Evolutionary conservation across 1,140 invertebrate genomes (phyloP).

Genomic region (Heliconius congener): DNA sequence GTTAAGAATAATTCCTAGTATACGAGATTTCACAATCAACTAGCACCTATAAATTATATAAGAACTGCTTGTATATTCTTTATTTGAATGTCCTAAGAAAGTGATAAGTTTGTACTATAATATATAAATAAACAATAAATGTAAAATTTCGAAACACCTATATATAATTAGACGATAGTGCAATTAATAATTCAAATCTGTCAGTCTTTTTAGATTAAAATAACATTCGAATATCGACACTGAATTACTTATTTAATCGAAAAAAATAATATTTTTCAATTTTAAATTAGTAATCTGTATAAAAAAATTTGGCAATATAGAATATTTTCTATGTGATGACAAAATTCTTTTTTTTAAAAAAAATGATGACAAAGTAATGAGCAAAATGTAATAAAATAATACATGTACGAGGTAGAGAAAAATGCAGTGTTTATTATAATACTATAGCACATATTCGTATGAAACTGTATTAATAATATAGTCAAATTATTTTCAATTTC

Average conservation of each 20-base stretch:
- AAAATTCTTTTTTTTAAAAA: too few relatives aligned
- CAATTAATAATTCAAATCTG: neutral
- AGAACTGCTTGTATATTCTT: conserved; percentile 26
- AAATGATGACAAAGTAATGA: neutral
- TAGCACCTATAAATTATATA: conserved; percentile 69
- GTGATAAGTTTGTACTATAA: conserved; percentile 25
- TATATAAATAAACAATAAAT: conserved; percentile 30
- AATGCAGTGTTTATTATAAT: conserved; percentile 18
- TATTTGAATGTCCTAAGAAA: neutral
- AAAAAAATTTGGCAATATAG: conserved; percentile 5
- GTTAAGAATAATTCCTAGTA: conserved; percentile 39
- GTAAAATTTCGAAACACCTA: neutral
- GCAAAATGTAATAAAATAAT: conserved; percentile 4
- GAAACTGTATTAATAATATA: neutral
- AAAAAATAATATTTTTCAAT: neutral
- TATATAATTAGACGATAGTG: neutral
- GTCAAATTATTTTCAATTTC: neutral
- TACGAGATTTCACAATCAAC: conserved; percentile 67
- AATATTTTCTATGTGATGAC: neutral
- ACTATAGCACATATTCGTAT: neutral
- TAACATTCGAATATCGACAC: neutral
- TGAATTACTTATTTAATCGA: neutral
- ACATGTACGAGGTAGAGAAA: conserved; percentile 16
- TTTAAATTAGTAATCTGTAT: too few relatives aligned
- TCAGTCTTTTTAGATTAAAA: conserved; percentile 10